Evolutionary conservation across 2,113 vertebrate species (phyloP), one percentile per base, ranked within the genome.

Genomic region (Brevimyrus niger): DNA sequence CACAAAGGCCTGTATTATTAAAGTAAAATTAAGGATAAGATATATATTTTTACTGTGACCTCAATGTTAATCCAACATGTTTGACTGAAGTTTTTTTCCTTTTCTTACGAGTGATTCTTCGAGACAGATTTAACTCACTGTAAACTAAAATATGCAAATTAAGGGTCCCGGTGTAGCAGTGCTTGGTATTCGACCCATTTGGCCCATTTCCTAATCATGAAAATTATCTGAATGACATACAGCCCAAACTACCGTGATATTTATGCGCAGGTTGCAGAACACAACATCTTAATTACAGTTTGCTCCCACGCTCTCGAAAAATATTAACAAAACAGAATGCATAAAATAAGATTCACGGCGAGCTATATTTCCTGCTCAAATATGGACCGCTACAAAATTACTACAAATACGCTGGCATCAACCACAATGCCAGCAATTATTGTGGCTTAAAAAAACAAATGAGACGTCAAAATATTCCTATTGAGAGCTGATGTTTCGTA

Each of bases 61-160:
- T 31, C 10, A 48, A 38, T 53, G 23, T 87, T 53, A 53, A 87
- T 55, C 85, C 85, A 86, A 6, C 9, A 51, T 86, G 83, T 87
- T 38, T 84, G 82, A 84, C 44, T n/a, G 44, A 84, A 38, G 11
- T 2, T 50, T 53, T 86, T 86, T n/a, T 17, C 15, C 42, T 84
- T 31, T 17, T 27, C 42, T 84, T 31, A 23, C 50, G 13, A 87
- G 48, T 55, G n/a, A 9, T 87, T 31, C 23, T 27, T 55, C 48
- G 55, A 87, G 23, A 53, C n/a, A 0, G 50, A 55, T 87, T 87
- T 38, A 53, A 38, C 85, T 53, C n/a, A 15, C n/a, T 87, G 85
- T 10, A 55, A 87, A 87, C 85, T 15, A 87, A 87, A 48, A 87
- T 51, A 87, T 50, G 85, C 8, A 87, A 19, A 87, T 87, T 38